Conservation (phyloP, 2,797 vertebrate species). For the Carapus acus region DNA sequence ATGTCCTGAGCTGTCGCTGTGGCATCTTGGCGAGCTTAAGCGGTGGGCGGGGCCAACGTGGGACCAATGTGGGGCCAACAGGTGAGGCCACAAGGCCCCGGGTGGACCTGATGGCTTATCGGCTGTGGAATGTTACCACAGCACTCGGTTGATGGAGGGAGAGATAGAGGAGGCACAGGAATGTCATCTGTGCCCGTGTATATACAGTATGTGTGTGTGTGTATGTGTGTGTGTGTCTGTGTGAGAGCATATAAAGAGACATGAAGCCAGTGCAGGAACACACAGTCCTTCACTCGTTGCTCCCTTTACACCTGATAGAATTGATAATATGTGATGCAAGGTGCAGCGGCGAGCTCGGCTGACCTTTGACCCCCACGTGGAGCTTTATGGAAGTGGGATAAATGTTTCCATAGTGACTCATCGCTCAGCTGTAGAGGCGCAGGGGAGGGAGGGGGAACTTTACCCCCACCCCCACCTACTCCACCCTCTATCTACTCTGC, state of each 20-base stretch:
- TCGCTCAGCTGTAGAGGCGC: slow-evolving; percentile 20
- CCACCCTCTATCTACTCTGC: too few relatives aligned
- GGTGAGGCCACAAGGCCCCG: slow-evolving; percentile 1
- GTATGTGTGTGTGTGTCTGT: neutral
- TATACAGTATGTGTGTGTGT: too few relatives aligned
- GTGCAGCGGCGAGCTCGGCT: slow-evolving; percentile 24
- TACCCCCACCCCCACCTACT: too few relatives aligned
- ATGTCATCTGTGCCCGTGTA: slow-evolving; percentile 43
- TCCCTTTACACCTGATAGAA: slow-evolving; percentile 18
- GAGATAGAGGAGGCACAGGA: slow-evolving; percentile 47
- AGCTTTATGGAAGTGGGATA: slow-evolving; percentile 30
- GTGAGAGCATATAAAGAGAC: too few relatives aligned
- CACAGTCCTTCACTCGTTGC: too few relatives aligned
- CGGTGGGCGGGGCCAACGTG: slow-evolving; percentile 5
- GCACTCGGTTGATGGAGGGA: slow-evolving; percentile 46
- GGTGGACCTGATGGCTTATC: slow-evolving; percentile 43
- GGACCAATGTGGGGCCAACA: too few relatives aligned
- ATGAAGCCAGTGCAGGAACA: neutral
- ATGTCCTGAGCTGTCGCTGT: slow-evolving; percentile 2
- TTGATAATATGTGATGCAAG: slow-evolving; percentile 34
- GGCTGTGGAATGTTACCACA: slow-evolving; percentile 51
- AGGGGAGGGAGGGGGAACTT: slow-evolving; percentile 33
- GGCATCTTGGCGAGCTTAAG: too few relatives aligned
- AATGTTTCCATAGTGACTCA: slow-evolving; percentile 53
- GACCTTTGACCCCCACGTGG: slow-evolving; percentile 43